Conservation (phyloP, 2,113 vertebrate genomes). For the Leucosticte australis region DNA sequence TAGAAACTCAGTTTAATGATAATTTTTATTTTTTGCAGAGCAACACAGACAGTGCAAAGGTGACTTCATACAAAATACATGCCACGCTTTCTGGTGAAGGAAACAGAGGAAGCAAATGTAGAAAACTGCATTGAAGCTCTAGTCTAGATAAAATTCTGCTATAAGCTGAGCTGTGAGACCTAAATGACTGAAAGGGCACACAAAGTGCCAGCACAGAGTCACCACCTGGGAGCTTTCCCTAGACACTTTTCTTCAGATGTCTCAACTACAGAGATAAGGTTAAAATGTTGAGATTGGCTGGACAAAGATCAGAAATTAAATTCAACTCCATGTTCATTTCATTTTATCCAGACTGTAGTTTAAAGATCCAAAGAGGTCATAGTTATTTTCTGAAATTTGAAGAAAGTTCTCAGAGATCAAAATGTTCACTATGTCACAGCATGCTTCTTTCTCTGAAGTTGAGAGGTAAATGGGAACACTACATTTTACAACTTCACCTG, state of each 20-base stretch:
- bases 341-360: conserved; percentile 42
- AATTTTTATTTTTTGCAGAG: neutral
- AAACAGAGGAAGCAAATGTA: neutral
- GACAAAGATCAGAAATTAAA: conserved; percentile 58
- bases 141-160: neutral
- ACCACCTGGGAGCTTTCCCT: conserved; percentile 40
- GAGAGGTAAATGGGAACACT: conserved; percentile 23
- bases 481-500: neutral
- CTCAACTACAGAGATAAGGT: conserved; percentile 45
- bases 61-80: neutral
- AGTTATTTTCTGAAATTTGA: conserved; percentile 51
- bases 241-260: conserved; percentile 46
- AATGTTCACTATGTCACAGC: conserved; percentile 34
- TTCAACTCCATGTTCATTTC: conserved; percentile 42
- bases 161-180: conserved; percentile 8
- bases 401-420: conserved; percentile 46
- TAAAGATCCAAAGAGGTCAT: conserved; percentile 17
- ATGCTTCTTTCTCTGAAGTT: conserved; percentile 19
- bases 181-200: conserved; percentile 15
- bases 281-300: conserved; percentile 56
- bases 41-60: neutral
- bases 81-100: neutral
- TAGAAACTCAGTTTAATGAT: neutral
- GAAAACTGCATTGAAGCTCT: neutral
- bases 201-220: neutral